A percentile compares a stretch with the other conserved stretches of the same genome.
These are phyloP conservation scores for Griposia aprilina DNA, from an alignment of 2,888 invertebrate species.

Conservation along the genomic window DNA sequence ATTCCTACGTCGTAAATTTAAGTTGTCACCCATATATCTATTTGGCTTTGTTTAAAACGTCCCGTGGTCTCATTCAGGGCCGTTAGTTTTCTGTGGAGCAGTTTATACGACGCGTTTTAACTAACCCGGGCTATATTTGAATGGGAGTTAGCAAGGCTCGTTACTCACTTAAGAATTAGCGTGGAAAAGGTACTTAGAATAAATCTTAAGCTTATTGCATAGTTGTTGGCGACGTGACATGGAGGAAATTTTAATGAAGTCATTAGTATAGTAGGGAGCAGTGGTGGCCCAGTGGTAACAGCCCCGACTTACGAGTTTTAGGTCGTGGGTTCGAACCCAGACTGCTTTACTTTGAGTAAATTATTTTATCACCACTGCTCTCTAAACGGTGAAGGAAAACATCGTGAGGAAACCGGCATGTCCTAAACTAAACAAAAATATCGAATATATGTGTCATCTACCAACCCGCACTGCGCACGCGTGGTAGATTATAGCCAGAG, in stretches of 20 bases:
- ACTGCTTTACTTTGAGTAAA: neutral
- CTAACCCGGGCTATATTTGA: slow-evolving; percentile 60
- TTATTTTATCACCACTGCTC: no score
- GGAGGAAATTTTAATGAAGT: neutral
- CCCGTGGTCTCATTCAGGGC: slow-evolving; percentile 56
- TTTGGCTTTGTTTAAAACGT: slow-evolving; percentile 57
- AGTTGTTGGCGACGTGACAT: slow-evolving; percentile 18
- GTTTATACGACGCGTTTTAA: slow-evolving; percentile 56
- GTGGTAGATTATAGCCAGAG: neutral
- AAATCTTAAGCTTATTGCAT: slow-evolving; percentile 49
- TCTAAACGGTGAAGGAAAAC: neutral
- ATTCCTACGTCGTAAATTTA: slow-evolving; percentile 42
- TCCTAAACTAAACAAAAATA: neutral
- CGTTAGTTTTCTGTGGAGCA: slow-evolving; percentile 54
- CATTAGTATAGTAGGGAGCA: neutral
- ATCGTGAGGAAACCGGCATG: neutral
- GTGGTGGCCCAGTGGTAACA: neutral
- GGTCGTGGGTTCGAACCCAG: neutral
- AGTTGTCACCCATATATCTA: slow-evolving; percentile 54
- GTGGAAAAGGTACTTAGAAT: slow-evolving; percentile 37
- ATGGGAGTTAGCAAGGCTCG: slow-evolving; percentile 48
- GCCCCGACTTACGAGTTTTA: neutral
- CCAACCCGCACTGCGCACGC: neutral
- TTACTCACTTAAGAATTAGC: slow-evolving; percentile 52
- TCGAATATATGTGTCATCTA: neutral